Conservation (phyloP, 2,888 invertebrate genomes). For the Pammene aurita region DNA sequence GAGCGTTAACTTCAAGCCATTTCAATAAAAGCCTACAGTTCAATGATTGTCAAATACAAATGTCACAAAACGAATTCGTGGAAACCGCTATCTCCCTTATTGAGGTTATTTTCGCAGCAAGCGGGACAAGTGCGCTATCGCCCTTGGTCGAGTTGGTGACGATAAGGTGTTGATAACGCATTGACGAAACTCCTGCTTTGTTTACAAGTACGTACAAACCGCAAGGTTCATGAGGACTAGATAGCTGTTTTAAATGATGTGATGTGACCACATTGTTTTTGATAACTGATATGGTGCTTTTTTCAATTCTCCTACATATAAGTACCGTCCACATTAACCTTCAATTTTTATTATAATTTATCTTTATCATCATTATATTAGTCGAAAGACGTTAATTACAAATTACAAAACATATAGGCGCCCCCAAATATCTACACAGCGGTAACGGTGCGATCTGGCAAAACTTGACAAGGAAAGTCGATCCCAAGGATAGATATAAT, state of each 20-base stretch:
- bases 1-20: no score
- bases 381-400: no score
- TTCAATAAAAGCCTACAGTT: not conserved
- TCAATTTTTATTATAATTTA: no score
- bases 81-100: conserved; percentile 24
- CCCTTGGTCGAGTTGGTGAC: conserved; percentile 73
- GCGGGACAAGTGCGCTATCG: conserved; percentile 57
- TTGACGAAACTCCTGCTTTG: conserved; percentile 34
- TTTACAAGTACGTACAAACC: conserved; percentile 11
- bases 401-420: no score
- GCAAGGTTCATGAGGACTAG: conserved; percentile 6
- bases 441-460: no score
- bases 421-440: no score
- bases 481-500: no score
- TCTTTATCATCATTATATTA: no score
- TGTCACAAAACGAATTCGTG: conserved; percentile 8
- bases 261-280: not conserved
- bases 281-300: not conserved
- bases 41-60: conserved; percentile 1
- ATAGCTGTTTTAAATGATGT: not conserved
- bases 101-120: conserved; percentile 37
- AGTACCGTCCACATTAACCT: no score
- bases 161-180: conserved; percentile 67
- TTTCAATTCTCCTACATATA: no score
- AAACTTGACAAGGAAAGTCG: no score